These are phyloP conservation scores for Serranus cabrilla DNA, from an alignment of 2,797 vertebrate species.

Conservation along the genomic window DNA sequence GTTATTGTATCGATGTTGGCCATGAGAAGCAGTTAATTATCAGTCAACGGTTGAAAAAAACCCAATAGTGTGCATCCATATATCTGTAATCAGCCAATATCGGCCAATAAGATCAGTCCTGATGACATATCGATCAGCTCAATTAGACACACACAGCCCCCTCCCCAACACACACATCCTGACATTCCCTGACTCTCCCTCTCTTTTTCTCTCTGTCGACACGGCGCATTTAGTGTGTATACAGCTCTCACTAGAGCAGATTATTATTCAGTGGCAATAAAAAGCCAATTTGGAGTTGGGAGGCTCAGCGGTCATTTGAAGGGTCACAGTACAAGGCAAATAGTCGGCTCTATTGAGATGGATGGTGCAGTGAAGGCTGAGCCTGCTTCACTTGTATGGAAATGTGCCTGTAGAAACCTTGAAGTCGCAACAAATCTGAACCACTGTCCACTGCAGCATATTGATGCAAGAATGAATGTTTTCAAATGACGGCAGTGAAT, in stretches of 20 bases:
- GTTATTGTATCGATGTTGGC: too few species aligned
- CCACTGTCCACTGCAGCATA: slow-evolving; percentile 56
- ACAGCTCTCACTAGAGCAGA: slow-evolving; percentile 74
- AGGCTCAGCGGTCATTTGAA: slow-evolving; percentile 75
- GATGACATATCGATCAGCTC: slow-evolving; percentile 60
- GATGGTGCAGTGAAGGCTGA: slow-evolving; percentile 72
- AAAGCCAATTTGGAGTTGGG: slow-evolving; percentile 81
- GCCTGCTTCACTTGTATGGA: slow-evolving; percentile 64
- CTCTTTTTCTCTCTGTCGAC: slow-evolving; percentile 68
- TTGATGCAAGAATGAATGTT: slow-evolving; percentile 43
- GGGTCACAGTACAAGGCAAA: slow-evolving; percentile 82
- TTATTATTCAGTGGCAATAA: slow-evolving; percentile 85
- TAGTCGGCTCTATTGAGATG: slow-evolving; percentile 75
- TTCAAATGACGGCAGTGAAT: slow-evolving; percentile 43
- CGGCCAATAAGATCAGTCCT: slow-evolving; percentile 23
- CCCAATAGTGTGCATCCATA: background rate
- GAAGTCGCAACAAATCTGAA: slow-evolving; percentile 67
- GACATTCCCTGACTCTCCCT: slow-evolving; percentile 42
- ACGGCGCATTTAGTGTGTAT: slow-evolving; percentile 77
- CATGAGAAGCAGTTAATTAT: too few species aligned
- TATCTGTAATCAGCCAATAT: slow-evolving; percentile 21
- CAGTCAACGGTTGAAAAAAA: too few species aligned
- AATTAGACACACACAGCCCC: slow-evolving; percentile 42
- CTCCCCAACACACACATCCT: slow-evolving; percentile 37
- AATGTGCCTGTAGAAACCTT: slow-evolving; percentile 72